Conservation (phyloP, 2,113 vertebrate species). For the Salminus brasiliensis region DNA sequence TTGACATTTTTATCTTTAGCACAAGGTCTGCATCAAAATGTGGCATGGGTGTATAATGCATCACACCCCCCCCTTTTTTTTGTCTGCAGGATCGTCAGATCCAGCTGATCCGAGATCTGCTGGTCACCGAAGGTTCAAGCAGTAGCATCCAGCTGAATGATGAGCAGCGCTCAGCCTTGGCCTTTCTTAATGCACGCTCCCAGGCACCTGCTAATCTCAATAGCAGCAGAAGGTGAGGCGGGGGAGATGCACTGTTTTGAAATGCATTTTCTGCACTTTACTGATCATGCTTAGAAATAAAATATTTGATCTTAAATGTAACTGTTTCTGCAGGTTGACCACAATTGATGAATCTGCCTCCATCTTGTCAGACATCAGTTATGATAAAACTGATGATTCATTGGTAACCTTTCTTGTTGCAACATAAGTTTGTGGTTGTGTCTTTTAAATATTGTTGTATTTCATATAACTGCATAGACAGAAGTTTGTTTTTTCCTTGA, state of each 20-base stretch:
- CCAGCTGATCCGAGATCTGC: conserved; percentile 92
- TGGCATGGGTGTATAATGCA: too few relatives aligned
- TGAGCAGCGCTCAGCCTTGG: conserved; percentile 92
- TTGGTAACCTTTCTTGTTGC: conserved; percentile 76
- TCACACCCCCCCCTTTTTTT: too few relatives aligned
- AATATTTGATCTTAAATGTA: too few relatives aligned
- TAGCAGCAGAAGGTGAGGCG: conserved; percentile 83
- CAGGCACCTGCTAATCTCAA: conserved; percentile 67
- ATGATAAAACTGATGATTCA: conserved; percentile 96
- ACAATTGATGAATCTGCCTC: conserved; percentile 97
- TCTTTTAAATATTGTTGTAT: background rate
- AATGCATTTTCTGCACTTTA: background rate
- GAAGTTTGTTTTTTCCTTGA: conserved; percentile 13
- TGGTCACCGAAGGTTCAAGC: conserved; percentile 88
- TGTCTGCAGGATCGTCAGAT: conserved; percentile 89
- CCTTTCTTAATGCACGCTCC: conserved; percentile 88
- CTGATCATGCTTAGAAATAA: too few relatives aligned
- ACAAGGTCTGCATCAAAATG: too few relatives aligned
- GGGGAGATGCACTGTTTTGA: background rate
- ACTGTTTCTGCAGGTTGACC: conserved; percentile 79
- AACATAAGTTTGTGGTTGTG: background rate
- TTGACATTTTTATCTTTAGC: too few relatives aligned
- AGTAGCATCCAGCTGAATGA: conserved; percentile 94
- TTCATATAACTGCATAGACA: background rate
- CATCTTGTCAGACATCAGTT: conserved; percentile 97